Conservation (phyloP, 30 jellyfish, hydroid and myxozoan genomes). For the Cassiopea andromeda region DNA sequence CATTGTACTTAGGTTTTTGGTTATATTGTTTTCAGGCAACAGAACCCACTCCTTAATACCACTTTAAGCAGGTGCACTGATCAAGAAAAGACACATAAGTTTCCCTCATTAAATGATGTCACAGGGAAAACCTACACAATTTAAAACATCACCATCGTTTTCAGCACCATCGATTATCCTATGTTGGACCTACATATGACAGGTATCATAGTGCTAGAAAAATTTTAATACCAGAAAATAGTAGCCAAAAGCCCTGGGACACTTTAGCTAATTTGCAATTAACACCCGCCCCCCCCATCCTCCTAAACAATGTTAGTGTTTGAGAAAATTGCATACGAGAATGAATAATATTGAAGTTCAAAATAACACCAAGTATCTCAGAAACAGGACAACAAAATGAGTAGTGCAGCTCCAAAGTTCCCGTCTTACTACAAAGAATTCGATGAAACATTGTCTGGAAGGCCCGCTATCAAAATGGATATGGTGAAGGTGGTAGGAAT, state of each 20-base stretch:
- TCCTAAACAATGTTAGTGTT: too few species aligned
- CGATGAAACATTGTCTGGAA: conserved; percentile 40
- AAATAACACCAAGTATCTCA: too few species aligned
- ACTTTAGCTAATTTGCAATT: too few species aligned
- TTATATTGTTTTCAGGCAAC: neutral
- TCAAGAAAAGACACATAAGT: neutral
- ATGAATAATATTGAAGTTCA: too few species aligned
- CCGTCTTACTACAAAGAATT: conserved; percentile 30
- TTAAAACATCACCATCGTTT: neutral
- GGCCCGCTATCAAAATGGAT: conserved; percentile 33
- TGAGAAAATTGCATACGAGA: too few species aligned
- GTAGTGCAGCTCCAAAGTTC: conserved; percentile 49
- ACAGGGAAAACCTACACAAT: neutral
- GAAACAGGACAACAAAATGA: conserved; percentile 57
- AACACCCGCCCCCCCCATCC: too few species aligned
- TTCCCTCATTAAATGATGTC: neutral
- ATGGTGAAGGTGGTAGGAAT: conserved; percentile 46
- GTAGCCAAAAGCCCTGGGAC: neutral
- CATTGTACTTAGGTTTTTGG: neutral
- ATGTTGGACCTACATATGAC: neutral
- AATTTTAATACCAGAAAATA: neutral
- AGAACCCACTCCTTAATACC: neutral
- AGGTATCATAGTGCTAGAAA: neutral
- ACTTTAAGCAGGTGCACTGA: neutral
- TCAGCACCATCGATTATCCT: neutral